Evolutionary conservation across 2,888 invertebrate genomes (phyloP).

Genomic region (Diachrysia chrysitis): DNA sequence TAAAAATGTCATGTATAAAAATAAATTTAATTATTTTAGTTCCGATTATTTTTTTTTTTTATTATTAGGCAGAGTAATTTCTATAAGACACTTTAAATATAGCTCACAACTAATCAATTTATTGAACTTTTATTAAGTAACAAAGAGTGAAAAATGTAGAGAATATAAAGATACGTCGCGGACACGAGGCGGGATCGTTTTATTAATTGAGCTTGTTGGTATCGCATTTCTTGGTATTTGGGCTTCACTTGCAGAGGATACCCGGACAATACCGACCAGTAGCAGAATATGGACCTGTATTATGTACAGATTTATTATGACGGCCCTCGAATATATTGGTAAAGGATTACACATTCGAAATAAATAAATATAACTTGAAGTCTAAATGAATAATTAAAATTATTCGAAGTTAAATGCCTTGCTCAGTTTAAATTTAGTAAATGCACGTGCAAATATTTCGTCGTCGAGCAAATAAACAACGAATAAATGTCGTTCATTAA

Average conservation of each 20-base stretch:
- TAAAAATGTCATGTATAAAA: neutral
- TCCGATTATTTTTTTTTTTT: neutral
- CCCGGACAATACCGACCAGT: conserved; percentile 51
- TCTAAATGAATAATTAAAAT: neutral
- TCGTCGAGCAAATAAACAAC: conserved; percentile 21
- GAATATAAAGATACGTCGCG: conserved; percentile 59
- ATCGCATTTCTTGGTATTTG: conserved; percentile 75
- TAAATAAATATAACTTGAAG: conserved; percentile 12
- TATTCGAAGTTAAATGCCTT: neutral
- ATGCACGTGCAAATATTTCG: conserved; percentile 22
- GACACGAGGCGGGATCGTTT: conserved; percentile 61
- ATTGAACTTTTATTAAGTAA: conserved; percentile 17
- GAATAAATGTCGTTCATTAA: conserved; percentile 24
- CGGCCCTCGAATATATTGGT: conserved; percentile 21
- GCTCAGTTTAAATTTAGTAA: neutral
- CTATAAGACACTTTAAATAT: neutral
- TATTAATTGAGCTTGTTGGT: conserved; percentile 70
- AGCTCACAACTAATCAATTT: conserved; percentile 13
- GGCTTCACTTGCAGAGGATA: conserved; percentile 63
- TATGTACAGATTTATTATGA: conserved; percentile 20
- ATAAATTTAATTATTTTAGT: neutral
- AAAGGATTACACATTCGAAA: conserved; percentile 14
- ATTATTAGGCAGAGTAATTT: neutral
- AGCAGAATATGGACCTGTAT: conserved; percentile 67
- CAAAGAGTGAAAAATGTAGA: conserved; percentile 39